Percentiles rank a stretch among this genome's conserved stretches.
phyloP scores from a whole-genome alignment of 2,113 vertebrate genomes.

The Octodon degus region DNA sequence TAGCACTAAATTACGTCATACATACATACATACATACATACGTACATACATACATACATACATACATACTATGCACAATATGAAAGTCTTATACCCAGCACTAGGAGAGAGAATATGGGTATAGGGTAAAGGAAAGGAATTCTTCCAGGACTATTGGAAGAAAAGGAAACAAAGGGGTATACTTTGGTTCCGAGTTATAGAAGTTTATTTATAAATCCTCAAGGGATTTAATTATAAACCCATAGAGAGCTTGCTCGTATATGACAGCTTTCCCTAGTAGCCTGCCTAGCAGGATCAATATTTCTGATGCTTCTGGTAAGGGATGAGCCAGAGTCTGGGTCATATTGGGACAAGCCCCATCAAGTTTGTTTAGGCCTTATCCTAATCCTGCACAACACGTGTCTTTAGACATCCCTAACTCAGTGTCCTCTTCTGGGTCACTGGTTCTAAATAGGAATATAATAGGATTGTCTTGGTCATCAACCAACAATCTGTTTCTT shows the following conservation, averaged over 20 bases:
- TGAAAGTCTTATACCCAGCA: neutral
- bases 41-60: accelerated
- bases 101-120: neutral
- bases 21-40: accelerated
- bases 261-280: neutral
- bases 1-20: neutral
- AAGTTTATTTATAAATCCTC: neutral
- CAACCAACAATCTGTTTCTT: neutral
- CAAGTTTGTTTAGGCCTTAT: neutral
- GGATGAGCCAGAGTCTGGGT: neutral
- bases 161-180: neutral
- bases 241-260: neutral
- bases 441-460: neutral
- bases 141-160: neutral
- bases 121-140: neutral
- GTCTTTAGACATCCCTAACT: neutral
- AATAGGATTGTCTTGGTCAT: neutral
- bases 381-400: neutral
- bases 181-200: neutral
- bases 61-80: accelerated
- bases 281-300: neutral
- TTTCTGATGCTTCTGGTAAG: neutral
- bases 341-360: neutral
- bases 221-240: neutral
- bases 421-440: neutral